These are phyloP conservation scores for Beroe ovata DNA, from an alignment of 37 sponge, comb jelly and placozoan genomes.

Conservation along the genomic window DNA sequence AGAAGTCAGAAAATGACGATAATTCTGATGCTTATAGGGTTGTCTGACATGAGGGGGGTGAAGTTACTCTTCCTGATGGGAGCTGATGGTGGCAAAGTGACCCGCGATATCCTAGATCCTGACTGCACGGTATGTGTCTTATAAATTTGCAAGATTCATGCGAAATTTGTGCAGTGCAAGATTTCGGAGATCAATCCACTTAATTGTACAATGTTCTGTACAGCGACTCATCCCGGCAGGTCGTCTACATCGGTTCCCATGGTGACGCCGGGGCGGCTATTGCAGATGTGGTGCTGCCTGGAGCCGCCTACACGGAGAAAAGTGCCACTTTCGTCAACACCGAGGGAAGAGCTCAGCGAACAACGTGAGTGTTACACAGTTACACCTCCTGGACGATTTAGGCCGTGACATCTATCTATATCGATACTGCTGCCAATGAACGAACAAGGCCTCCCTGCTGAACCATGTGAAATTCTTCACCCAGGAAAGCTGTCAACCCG, in stretches of 20 bases:
- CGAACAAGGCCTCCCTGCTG: too few species aligned
- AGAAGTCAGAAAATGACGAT: too few species aligned
- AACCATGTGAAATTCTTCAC: too few species aligned
- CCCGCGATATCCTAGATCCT: conserved; percentile 70
- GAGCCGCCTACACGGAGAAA: conserved; percentile 98
- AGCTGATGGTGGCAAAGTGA: conserved; percentile 76
- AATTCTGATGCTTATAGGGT: too few species aligned
- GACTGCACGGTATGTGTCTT: conserved; percentile 73
- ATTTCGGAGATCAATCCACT: too few species aligned
- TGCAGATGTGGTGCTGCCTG: conserved; percentile 92
- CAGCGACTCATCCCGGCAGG: not conserved
- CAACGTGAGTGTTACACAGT: conserved; percentile 80
- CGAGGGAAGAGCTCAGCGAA: conserved; percentile 92
- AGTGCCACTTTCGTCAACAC: conserved; percentile 94
- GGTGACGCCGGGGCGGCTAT: conserved; percentile 87
- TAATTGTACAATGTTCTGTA: too few species aligned
- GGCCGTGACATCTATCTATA: too few species aligned
- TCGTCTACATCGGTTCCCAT: conserved; percentile 80
- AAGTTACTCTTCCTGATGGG: conserved; percentile 86
- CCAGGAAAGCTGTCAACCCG: conserved; percentile 91
- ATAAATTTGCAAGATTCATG: not conserved
- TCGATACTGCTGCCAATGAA: too few species aligned
- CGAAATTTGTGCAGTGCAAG: not conserved
- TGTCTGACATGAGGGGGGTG: conserved; percentile 68
- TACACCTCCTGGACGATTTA: too few species aligned